phyloP scores from a whole-genome alignment of 2,888 invertebrate species.

The Heteromurus nitidus region DNA sequence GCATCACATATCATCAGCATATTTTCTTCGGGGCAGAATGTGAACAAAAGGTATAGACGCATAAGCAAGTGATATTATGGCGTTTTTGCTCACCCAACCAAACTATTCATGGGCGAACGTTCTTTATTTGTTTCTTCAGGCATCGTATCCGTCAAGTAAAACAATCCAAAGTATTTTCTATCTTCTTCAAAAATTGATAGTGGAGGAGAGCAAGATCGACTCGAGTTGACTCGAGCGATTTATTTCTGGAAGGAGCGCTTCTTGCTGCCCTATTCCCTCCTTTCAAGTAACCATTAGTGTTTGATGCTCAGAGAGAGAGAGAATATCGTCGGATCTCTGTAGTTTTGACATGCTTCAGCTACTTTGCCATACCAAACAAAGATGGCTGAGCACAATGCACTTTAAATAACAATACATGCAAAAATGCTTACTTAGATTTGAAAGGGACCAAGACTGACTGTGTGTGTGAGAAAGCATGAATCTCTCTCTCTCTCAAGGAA shows the following conservation, averaged over 20 bases:
- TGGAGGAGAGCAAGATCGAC: constrained; percentile 44
- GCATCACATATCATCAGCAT: constrained; percentile 20
- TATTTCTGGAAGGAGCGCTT: not conserved
- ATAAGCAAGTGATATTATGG: not conserved
- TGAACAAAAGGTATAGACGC: not conserved
- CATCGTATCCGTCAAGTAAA: constrained; percentile 45
- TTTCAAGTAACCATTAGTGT: not conserved
- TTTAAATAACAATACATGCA: constrained; percentile 35
- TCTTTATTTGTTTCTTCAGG: constrained; percentile 32
- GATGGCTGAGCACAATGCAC: constrained; percentile 10
- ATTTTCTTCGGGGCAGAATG: constrained; percentile 1
- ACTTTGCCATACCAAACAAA: not conserved
- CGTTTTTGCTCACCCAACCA: not conserved
- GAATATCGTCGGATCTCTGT: no score
- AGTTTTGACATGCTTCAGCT: not conserved
- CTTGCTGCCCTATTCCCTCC: not conserved
- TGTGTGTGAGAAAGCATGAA: not conserved
- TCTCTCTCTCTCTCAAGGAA: not conserved
- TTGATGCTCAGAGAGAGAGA: no score
- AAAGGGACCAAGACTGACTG: not conserved
- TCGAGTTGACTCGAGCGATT: constrained; percentile 46
- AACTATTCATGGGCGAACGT: no score
- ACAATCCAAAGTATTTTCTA: constrained; percentile 56
- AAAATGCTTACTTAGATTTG: not conserved
- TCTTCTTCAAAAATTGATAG: constrained; percentile 45